Percentiles rank a stretch among this genome's conserved stretches.
Conservation (phyloP, 2,888 invertebrate genomes). For the Linyphia triangularis region DNA sequence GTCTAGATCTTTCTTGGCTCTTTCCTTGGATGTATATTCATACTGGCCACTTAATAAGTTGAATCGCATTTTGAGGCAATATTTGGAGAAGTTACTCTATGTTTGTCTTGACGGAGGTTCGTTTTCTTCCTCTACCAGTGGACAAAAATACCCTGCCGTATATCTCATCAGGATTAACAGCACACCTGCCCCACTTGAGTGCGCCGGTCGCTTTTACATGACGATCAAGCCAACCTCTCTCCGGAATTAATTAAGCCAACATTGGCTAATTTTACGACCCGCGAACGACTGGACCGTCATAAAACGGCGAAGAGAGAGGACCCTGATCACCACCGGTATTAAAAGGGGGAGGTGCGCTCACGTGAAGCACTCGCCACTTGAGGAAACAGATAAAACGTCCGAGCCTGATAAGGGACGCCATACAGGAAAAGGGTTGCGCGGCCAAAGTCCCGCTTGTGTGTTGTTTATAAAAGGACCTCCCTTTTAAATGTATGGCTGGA, state of each 20-base stretch:
- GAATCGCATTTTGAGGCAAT: too few relatives aligned
- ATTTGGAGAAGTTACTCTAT: too few relatives aligned
- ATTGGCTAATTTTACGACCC: conserved; percentile 62
- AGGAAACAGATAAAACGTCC: background rate
- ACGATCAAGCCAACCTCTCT: background rate
- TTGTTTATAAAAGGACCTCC: background rate
- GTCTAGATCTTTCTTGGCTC: too few relatives aligned
- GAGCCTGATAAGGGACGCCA: background rate
- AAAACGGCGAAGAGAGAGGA: conserved; percentile 37
- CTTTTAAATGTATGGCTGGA: background rate
- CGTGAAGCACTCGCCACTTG: background rate
- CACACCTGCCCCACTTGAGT: background rate
- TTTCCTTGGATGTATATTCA: too few relatives aligned
- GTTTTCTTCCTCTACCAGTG: too few relatives aligned
- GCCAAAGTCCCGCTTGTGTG: background rate
- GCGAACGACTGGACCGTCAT: conserved; percentile 56
- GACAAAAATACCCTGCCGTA: too few relatives aligned
- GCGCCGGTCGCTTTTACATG: background rate
- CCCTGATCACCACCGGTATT: background rate
- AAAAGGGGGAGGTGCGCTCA: background rate
- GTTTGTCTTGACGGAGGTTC: too few relatives aligned
- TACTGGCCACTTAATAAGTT: too few relatives aligned
- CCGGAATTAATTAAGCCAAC: conserved; percentile 45
- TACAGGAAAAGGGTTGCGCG: background rate
- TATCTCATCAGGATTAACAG: too few relatives aligned